These are phyloP conservation scores for Cichladusa arquata DNA, from an alignment of 2,113 vertebrate species.

Conservation along the genomic window DNA sequence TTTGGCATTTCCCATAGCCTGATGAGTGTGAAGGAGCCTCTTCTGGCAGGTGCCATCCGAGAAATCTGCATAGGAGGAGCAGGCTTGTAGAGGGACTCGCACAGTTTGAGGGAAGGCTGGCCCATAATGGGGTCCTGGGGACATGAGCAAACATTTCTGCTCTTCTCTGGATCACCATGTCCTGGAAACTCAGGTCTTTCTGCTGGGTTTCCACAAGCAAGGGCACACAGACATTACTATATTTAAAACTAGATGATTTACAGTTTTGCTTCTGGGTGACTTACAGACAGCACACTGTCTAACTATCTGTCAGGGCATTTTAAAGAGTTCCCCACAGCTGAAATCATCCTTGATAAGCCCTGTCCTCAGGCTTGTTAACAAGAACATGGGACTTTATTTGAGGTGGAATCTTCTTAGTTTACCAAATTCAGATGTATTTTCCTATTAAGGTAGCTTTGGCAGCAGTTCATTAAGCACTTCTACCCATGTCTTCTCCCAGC, in stretches of 20 bases:
- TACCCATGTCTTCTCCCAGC: not conserved
- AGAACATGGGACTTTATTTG: not conserved
- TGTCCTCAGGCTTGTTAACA: not conserved
- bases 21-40: not conserved
- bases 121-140: no score
- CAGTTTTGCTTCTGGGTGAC: not conserved
- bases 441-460: not conserved
- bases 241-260: not conserved
- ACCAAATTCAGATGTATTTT: not conserved
- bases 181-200: not conserved
- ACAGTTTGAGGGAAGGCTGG: not conserved
- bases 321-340: not conserved
- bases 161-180: not conserved
- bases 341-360: not conserved
- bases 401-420: not conserved
- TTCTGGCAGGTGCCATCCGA: fast-evolving
- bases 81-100: fast-evolving
- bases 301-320: not conserved
- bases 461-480: not conserved
- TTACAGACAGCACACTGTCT: not conserved
- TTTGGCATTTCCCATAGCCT: not conserved
- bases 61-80: not conserved
- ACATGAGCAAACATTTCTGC: not conserved
- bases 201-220: not conserved
- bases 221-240: fast-evolving